Percentiles rank a stretch among this genome's conserved stretches.
These are phyloP conservation scores for Garra rufa DNA, from an alignment of 2,113 vertebrate species.

Conservation along the genomic window DNA sequence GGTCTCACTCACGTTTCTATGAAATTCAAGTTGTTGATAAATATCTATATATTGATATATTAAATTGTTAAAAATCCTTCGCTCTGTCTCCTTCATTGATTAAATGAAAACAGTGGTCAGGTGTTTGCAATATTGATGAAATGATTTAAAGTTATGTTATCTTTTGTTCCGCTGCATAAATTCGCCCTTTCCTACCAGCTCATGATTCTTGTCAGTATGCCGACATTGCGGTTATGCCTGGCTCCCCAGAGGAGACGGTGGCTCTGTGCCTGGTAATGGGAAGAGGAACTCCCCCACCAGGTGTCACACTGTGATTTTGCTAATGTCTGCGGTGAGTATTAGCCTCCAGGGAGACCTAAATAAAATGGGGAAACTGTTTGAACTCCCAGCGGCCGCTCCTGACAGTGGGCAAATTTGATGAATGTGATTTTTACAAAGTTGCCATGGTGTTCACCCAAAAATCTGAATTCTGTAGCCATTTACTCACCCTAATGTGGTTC, in stretches of 20 bases:
- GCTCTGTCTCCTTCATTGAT: conserved; percentile 1
- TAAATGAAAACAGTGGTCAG: not conserved
- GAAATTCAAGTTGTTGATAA: conserved; percentile 84
- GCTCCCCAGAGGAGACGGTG: conserved; percentile 31
- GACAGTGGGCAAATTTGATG: conserved; percentile 61
- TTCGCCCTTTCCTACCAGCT: not conserved
- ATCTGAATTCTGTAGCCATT: not conserved
- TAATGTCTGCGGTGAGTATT: conserved; percentile 39
- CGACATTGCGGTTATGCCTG: conserved; percentile 42
- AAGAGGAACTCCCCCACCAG: conserved; percentile 12
- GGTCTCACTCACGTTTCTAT: conserved; percentile 84
- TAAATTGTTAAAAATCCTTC: conserved; percentile 81
- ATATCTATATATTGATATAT: conserved; percentile 87
- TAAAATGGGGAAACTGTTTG: conserved; percentile 30
- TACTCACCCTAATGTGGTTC: not conserved
- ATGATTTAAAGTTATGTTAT: not conserved
- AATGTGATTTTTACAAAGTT: conserved; percentile 56
- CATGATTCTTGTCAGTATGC: conserved; percentile 19
- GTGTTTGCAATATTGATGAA: not conserved
- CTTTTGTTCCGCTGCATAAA: conserved; percentile 4
- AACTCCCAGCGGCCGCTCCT: conserved; percentile 52
- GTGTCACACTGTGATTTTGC: conserved; percentile 40
- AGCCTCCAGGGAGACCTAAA: conserved; percentile 33
- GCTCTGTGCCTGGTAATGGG: conserved; percentile 46
- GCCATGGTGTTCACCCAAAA: conserved; percentile 47